Percentiles rank a stretch among this genome's conserved stretches.
These are phyloP conservation scores for Ardeotis arabs DNA, from an alignment of 2,113 vertebrate genomes.

Conservation along the genomic window DNA sequence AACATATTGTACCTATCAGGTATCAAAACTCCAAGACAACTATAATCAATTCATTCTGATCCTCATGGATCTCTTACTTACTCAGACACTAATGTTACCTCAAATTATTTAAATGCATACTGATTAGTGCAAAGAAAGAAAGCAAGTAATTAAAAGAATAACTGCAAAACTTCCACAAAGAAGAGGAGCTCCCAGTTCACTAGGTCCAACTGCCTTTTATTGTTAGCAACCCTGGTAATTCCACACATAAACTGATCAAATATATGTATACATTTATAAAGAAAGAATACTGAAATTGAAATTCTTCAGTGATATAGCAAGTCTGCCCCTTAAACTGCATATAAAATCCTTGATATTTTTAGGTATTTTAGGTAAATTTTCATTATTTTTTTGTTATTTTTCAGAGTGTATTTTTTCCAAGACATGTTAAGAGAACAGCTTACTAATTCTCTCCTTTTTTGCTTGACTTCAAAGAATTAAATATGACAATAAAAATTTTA, in stretches of 20 bases:
- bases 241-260: neutral
- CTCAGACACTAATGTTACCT: neutral
- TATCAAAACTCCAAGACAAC: neutral
- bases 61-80: neutral
- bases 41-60: neutral
- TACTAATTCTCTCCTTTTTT: conserved; percentile 7
- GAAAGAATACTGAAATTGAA: neutral
- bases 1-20: neutral
- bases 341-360: neutral
- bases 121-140: neutral
- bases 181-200: neutral
- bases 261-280: neutral
- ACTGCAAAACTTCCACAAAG: neutral
- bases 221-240: neutral
- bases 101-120: neutral
- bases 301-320: neutral
- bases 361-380: neutral
- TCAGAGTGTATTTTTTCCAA: neutral
- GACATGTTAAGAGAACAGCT: neutral
- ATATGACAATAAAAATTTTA: conserved; percentile 5
- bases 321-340: neutral
- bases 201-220: neutral
- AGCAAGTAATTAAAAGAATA: neutral
- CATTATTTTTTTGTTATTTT: neutral
- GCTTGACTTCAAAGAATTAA: neutral